These are phyloP conservation scores for Papilio glaucus DNA, from an alignment of 1,140 invertebrate species.

Conservation along the genomic window DNA sequence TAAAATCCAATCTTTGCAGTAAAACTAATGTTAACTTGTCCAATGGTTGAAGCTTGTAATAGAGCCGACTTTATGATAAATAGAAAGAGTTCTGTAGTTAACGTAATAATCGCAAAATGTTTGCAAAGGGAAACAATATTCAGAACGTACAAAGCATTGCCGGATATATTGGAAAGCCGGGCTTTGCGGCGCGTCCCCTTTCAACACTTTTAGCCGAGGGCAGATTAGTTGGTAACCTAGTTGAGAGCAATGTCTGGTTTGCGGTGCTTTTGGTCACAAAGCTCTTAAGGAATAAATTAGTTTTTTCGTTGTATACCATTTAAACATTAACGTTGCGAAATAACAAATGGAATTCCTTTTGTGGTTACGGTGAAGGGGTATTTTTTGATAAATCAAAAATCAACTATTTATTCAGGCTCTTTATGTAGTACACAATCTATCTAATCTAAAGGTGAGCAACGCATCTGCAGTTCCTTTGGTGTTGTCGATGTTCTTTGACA, in stretches of 20 bases:
- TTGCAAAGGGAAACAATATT: conserved; percentile 20
- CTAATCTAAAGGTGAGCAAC: too few species aligned
- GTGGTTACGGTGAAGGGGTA: too few species aligned
- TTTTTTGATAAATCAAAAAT: too few species aligned
- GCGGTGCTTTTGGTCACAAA: neutral
- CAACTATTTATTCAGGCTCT: too few species aligned
- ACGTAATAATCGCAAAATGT: conserved; percentile 9
- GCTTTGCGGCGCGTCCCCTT: conserved; percentile 18
- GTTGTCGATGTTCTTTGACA: too few species aligned
- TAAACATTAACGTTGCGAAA: neutral
- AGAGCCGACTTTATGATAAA: too few species aligned
- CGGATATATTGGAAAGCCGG: conserved; percentile 9
- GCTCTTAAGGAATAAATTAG: neutral
- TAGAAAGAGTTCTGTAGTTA: neutral
- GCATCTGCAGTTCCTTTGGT: too few species aligned
- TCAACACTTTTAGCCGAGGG: neutral
- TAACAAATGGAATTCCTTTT: too few species aligned
- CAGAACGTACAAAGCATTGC: neutral
- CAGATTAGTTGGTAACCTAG: conserved; percentile 18
- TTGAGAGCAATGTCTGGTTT: conserved; percentile 14
- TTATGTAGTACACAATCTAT: too few species aligned
- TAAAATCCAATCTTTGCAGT: too few species aligned
- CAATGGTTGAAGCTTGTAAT: too few species aligned
- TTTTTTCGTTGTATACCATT: neutral
- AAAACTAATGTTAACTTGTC: too few species aligned